These are phyloP conservation scores for Xiphorhynchus elegans DNA, from an alignment of 2,113 vertebrate species.

Conservation along the genomic window DNA sequence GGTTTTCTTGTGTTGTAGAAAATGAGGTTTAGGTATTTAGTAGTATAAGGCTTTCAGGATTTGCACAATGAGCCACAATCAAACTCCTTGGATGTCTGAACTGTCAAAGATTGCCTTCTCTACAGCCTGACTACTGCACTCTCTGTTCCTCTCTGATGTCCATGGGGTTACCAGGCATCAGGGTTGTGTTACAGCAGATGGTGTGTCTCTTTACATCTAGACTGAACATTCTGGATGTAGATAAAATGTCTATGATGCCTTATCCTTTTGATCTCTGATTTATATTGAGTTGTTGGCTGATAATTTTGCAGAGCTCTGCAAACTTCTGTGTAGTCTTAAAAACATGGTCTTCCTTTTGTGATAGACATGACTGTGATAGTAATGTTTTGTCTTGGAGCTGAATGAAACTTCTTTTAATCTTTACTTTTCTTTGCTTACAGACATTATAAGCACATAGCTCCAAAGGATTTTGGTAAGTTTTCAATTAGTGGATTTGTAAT, in stretches of 20 bases:
- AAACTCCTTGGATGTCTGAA: background rate
- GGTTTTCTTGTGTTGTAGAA: background rate
- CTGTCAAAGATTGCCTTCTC: background rate
- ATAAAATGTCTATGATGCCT: background rate
- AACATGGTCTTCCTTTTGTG: background rate
- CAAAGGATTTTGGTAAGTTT: conserved; percentile 21
- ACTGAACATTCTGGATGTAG: background rate
- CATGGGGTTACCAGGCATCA: background rate
- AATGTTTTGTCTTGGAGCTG: background rate
- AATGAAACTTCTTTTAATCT: background rate
- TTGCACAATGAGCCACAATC: background rate
- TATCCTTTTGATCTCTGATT: background rate
- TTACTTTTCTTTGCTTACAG: background rate
- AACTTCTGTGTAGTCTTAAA: background rate
- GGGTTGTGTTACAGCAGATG: background rate
- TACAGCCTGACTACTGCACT: background rate
- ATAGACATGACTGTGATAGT: background rate
- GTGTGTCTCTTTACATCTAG: background rate
- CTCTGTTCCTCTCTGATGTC: background rate
- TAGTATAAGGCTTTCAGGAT: background rate
- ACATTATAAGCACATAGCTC: background rate
- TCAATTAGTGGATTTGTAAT: conserved; percentile 29
- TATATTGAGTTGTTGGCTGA: background rate
- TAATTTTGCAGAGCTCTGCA: background rate
- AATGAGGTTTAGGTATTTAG: background rate